Percentiles rank a stretch among this genome's conserved stretches.
Evolutionary conservation across 1,140 invertebrate genomes (phyloP).

Genomic region (Gryllus bimaculatus): DNA sequence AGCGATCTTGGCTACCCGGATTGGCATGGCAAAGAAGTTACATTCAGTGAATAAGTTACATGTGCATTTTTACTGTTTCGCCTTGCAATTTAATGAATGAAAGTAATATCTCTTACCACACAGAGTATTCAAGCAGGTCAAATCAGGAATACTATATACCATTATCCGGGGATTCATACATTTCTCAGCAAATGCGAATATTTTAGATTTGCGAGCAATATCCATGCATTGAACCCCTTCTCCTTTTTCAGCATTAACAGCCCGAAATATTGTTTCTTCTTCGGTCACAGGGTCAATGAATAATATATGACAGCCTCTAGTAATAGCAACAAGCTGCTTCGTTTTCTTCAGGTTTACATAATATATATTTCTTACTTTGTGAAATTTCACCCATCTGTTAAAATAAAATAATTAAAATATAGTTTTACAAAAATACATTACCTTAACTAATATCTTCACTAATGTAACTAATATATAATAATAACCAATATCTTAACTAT

Average conservation of each 20-base stretch:
- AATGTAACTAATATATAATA: too few relatives aligned
- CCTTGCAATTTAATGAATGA: too few relatives aligned
- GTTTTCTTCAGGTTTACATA: not conserved
- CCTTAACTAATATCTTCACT: too few relatives aligned
- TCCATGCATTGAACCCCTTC: not conserved
- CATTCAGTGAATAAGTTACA: too few relatives aligned
- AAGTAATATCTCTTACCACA: not conserved
- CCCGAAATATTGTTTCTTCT: not conserved
- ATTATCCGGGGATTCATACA: not conserved
- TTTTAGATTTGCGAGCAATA: not conserved
- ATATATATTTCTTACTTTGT: not conserved
- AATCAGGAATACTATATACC: not conserved
- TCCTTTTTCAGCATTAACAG: not conserved
- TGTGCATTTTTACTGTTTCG: too few relatives aligned
- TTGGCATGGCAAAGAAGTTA: too few relatives aligned
- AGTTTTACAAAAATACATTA: too few relatives aligned
- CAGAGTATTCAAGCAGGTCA: not conserved
- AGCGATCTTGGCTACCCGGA: too few relatives aligned
- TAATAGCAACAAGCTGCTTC: not conserved
- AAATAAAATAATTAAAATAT: too few relatives aligned
- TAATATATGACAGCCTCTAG: not conserved
- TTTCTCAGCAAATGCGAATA: not conserved
- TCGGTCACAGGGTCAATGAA: not conserved
- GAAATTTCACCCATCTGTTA: not conserved
- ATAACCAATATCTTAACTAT: too few relatives aligned